A percentile compares a stretch with the other conserved stretches of the same genome.
Conservation (phyloP, 2,113 vertebrate genomes). For the Passer domesticus region DNA sequence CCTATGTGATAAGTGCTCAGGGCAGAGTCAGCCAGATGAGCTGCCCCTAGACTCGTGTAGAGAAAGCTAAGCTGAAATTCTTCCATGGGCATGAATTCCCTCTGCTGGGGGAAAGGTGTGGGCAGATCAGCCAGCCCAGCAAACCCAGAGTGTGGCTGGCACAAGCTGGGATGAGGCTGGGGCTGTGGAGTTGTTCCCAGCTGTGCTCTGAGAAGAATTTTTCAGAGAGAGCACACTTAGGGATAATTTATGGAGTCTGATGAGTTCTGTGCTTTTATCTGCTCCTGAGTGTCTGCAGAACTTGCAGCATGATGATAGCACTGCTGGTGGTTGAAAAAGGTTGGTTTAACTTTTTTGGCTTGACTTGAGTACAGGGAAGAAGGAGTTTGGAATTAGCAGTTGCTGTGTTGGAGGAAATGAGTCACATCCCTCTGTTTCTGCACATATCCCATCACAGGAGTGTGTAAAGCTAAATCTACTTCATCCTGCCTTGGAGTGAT, state of each 20-base stretch:
- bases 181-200: background rate
- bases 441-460: background rate
- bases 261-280: background rate
- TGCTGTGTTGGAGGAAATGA: background rate
- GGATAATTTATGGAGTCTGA: background rate
- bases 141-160: background rate
- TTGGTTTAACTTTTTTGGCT: background rate
- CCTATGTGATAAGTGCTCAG: background rate
- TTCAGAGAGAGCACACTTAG: rapidly evolving
- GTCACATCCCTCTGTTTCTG: background rate
- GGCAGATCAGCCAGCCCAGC: background rate
- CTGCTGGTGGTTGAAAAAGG: background rate
- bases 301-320: background rate
- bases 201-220: rapidly evolving
- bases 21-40: background rate
- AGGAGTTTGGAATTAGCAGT: background rate
- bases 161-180: background rate
- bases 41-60: background rate
- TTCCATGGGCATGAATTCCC: background rate
- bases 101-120: background rate
- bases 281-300: background rate
- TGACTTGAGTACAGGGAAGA: background rate
- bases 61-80: background rate
- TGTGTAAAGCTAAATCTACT: background rate
- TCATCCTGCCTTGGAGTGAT: background rate